phyloP scores from a whole-genome alignment of 2,113 vertebrate genomes.

The Daphoenositta chrysoptera region DNA sequence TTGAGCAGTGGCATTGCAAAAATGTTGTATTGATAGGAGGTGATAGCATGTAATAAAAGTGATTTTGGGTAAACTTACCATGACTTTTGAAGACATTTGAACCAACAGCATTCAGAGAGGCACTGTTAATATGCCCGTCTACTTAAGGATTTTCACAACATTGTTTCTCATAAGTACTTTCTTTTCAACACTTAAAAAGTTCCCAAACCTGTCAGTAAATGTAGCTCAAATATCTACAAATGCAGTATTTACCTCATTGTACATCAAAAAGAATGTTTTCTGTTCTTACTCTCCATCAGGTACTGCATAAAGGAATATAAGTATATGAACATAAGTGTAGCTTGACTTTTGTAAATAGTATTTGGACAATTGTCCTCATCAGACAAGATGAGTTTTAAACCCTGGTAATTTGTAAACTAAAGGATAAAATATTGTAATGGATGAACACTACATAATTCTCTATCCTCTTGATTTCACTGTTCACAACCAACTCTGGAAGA shows the following conservation, averaged over 20 bases:
- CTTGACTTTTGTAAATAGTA: neutral
- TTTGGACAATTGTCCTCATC: neutral
- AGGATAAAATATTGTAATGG: neutral
- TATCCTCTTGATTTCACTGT: neutral
- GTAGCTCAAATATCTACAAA: neutral
- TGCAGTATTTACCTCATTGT: neutral
- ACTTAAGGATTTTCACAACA: neutral
- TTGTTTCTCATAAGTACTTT: neutral
- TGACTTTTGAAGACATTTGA: neutral
- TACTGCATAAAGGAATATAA: neutral
- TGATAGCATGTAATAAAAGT: neutral
- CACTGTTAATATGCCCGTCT: neutral
- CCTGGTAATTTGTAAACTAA: neutral
- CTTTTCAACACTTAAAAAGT: neutral
- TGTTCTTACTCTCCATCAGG: neutral
- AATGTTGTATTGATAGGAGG: neutral
- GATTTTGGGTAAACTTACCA: neutral
- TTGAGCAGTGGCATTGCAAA: neutral
- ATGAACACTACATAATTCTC: neutral
- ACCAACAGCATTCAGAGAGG: neutral
- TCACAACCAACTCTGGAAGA: neutral
- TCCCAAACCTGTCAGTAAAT: neutral
- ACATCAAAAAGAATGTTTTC: neutral
- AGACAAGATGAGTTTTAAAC: neutral
- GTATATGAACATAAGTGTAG: neutral